Percentiles rank a stretch among this genome's conserved stretches.
Evolutionary conservation across 2,113 vertebrate genomes (phyloP).

Genomic region (Lucifuga dentata): DNA sequence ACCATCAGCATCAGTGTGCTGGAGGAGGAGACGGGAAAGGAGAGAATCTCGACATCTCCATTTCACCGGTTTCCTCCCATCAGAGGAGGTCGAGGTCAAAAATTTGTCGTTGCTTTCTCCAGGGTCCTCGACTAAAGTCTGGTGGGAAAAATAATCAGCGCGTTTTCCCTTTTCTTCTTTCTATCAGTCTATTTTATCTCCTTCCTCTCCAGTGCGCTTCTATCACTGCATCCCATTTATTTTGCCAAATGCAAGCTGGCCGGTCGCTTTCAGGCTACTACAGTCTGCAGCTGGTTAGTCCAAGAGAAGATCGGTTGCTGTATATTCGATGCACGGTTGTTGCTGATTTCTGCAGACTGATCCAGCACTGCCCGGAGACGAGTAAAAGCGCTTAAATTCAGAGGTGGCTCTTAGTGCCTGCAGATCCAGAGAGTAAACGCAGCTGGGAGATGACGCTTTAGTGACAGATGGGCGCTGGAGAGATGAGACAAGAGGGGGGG

Average conservation of each 20-base stretch:
- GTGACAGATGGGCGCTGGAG: constrained; percentile 49
- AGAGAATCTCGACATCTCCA: constrained; percentile 70
- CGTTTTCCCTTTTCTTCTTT: background rate
- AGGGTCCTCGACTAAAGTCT: background rate
- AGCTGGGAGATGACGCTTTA: constrained; percentile 68
- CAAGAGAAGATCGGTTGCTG: constrained; percentile 2
- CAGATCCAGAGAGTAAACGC: constrained; percentile 47
- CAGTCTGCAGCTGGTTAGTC: constrained; percentile 31
- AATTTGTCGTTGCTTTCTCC: constrained; percentile 29
- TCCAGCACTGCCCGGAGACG: constrained; percentile 18
- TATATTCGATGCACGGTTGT: constrained; percentile 13
- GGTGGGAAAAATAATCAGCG: constrained; percentile 8
- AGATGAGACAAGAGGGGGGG: background rate
- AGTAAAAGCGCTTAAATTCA: constrained; percentile 45
- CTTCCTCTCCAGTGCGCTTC: constrained; percentile 10
- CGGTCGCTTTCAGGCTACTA: constrained; percentile 16
- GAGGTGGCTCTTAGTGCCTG: constrained; percentile 55
- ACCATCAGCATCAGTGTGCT: constrained; percentile 50
- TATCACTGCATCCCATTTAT: constrained; percentile 32
- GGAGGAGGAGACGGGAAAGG: constrained; percentile 53
- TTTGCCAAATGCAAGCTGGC: constrained; percentile 16
- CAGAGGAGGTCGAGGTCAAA: constrained; percentile 63
- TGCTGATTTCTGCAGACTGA: constrained; percentile 43
- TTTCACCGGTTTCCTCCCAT: constrained; percentile 49
- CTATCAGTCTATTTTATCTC: constrained; percentile 11